Conservation (phyloP, 1,140 invertebrate genomes). For the Brevipalpus yothersi region DNA sequence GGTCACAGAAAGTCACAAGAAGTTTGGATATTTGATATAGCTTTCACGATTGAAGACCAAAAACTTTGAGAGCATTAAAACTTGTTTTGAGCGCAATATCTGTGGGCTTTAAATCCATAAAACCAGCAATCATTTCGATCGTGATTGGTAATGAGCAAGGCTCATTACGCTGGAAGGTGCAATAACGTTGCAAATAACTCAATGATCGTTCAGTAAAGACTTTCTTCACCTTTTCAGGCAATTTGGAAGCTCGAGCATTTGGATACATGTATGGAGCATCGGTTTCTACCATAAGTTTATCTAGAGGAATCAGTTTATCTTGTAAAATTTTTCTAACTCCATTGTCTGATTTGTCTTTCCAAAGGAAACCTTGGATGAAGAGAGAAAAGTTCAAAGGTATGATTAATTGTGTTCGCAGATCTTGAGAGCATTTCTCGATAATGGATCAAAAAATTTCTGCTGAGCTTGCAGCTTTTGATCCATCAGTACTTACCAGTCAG, state of each 20-base stretch:
- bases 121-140: conserved; percentile 76
- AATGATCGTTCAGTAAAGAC: conserved; percentile 52
- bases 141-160: conserved; percentile 65
- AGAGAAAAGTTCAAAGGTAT: not conserved
- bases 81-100: conserved; percentile 75
- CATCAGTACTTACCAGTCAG: conserved; percentile 34
- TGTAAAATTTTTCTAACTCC: conserved; percentile 59
- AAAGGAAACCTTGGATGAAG: conserved; percentile 39
- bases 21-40: too few species aligned
- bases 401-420: conserved; percentile 2
- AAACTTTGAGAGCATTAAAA: conserved; percentile 75
- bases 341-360: conserved; percentile 74
- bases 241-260: conserved; percentile 70
- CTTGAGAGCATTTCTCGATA: not conserved
- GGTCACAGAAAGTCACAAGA: too few species aligned
- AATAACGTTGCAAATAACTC: conserved; percentile 43
- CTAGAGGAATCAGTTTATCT: conserved; percentile 48
- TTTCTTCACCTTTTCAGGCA: conserved; percentile 60
- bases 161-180: conserved; percentile 85
- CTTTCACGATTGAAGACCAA: conserved; percentile 34
- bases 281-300: conserved; percentile 55
- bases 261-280: conserved; percentile 91
- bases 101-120: conserved; percentile 56
- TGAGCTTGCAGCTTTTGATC: not conserved
- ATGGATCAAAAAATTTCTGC: not conserved